Evolutionary conservation across 2,797 vertebrate species (phyloP), one percentile per base, ranked within the genome.

Genomic region (Eospalax fontanierii): DNA sequence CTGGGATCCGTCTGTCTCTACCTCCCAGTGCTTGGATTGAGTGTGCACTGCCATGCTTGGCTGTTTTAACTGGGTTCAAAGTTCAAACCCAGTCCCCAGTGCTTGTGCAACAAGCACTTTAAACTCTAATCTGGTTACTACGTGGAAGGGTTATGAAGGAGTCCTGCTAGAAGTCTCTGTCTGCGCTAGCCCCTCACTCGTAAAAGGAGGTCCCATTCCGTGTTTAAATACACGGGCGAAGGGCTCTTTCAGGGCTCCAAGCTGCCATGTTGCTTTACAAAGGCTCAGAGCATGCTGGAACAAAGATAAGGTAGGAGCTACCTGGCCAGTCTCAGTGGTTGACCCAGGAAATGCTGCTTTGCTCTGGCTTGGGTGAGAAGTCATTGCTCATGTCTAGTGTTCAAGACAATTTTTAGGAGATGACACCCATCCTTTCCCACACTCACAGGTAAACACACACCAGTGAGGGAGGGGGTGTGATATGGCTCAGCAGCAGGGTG

Each of bases 261-360:
- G 63, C 10, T 24, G 10, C 46, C 26, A 7, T 1, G 6, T 4
- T 0, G 0, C 6, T 35, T 7, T 50, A 54, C 2, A 22, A 73
- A 74, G 63, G 4, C 2, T 1, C 8, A 0, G 35, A 50, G 70
- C 6, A 1, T 61, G 3, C 5, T 4, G 63, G 75, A 54, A 24
- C 21, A 40, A 19, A 6, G 24, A 30, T 28, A 8, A 83, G 38
- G 22, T 2, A 5, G 9, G 65, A 89, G 35, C 26, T 30, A 26
- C 57, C 8, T 5, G 50, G 28, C 11, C 76, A 14, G 33, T 63
- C 75, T 28, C 43, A 1, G 16, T 9, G 26, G 26, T 38, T 61
- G 57, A 81, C 18, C 57, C n/a, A 40, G 74, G 57, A 38, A 26
- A 38, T 4, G 6, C 21, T 2, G 1, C 21, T 38, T 10, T 28